phyloP scores from a whole-genome alignment of 1,140 invertebrate genomes.

The Drosophila virilis region DNA sequence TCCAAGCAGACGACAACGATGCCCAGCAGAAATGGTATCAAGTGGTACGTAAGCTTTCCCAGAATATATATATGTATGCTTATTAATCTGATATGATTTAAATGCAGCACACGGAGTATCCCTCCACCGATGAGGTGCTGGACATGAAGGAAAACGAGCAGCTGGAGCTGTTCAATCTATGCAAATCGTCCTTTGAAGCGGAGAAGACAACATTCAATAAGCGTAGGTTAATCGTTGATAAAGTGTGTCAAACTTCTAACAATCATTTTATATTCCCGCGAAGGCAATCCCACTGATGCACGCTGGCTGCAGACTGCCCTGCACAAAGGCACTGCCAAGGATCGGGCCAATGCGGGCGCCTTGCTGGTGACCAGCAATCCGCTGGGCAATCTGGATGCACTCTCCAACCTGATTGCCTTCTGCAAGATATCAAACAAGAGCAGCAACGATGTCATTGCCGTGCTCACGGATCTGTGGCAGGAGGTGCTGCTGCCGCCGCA shows the following conservation, averaged over 20 bases:
- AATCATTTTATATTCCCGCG: not conserved
- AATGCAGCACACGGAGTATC: slow-evolving; percentile 66
- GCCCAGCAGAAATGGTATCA: slow-evolving; percentile 80
- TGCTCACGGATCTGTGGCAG: slow-evolving; percentile 89
- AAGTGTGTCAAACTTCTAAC: not conserved
- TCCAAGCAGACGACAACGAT: slow-evolving; percentile 52
- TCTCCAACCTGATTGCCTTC: slow-evolving; percentile 88
- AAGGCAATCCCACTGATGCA: slow-evolving; percentile 78
- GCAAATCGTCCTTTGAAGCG: slow-evolving; percentile 69
- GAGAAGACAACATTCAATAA: slow-evolving; percentile 65
- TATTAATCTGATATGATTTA: not conserved
- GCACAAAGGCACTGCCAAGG: slow-evolving; percentile 89
- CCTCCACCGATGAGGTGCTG: slow-evolving; percentile 69
- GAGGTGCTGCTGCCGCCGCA: slow-evolving; percentile 88
- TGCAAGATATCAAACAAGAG: slow-evolving; percentile 89
- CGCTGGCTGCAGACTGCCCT: slow-evolving; percentile 90
- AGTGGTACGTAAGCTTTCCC: slow-evolving; percentile 55
- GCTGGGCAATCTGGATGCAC: slow-evolving; percentile 88
- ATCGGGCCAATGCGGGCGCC: slow-evolving; percentile 91
- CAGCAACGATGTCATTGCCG: slow-evolving; percentile 87
- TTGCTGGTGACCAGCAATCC: slow-evolving; percentile 91
- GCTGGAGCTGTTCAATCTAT: slow-evolving; percentile 72
- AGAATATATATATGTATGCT: too few species aligned
- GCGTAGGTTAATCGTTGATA: slow-evolving; percentile 43
- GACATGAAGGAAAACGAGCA: slow-evolving; percentile 83